These are phyloP conservation scores for Cantharis rustica DNA, from an alignment of 2,888 invertebrate genomes.

Conservation along the genomic window DNA sequence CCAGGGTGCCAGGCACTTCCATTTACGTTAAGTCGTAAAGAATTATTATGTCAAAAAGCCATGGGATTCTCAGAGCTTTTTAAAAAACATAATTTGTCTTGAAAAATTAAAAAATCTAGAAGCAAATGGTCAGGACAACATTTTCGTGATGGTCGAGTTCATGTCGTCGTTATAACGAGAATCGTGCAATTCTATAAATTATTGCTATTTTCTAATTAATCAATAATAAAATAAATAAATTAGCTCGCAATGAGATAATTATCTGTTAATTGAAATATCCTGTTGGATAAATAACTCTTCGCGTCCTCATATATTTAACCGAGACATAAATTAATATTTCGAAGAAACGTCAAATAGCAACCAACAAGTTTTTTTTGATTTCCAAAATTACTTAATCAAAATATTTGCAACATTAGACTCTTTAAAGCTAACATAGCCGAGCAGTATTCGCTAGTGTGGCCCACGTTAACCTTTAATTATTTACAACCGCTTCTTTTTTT, in stretches of 20 bases:
- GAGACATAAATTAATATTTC: slow-evolving; percentile 1
- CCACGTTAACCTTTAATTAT: slow-evolving; percentile 21
- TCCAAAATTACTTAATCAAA: slow-evolving; percentile 3
- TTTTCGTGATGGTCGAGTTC: too few species aligned
- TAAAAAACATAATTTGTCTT: too few species aligned
- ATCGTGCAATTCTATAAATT: not conserved
- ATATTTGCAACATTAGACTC: slow-evolving; percentile 2
- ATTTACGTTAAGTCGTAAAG: too few species aligned
- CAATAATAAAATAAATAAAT: not conserved
- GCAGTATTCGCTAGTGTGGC: not conserved
- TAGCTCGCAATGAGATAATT: not conserved
- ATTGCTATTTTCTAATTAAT: not conserved
- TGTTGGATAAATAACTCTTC: not conserved
- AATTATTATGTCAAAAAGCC: too few species aligned
- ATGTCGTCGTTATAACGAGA: not conserved
- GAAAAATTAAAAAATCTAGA: too few species aligned
- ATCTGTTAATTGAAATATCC: not conserved
- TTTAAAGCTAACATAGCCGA: not conserved
- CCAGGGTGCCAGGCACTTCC: too few species aligned
- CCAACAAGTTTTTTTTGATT: not conserved
- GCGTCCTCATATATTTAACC: not conserved
- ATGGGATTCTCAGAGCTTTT: too few species aligned
- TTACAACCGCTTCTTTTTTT: slow-evolving; percentile 18
- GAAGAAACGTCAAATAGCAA: not conserved
- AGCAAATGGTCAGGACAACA: too few species aligned